Conservation (phyloP, 2,797 vertebrate species). For the Dendrocincla fuliginosa region DNA sequence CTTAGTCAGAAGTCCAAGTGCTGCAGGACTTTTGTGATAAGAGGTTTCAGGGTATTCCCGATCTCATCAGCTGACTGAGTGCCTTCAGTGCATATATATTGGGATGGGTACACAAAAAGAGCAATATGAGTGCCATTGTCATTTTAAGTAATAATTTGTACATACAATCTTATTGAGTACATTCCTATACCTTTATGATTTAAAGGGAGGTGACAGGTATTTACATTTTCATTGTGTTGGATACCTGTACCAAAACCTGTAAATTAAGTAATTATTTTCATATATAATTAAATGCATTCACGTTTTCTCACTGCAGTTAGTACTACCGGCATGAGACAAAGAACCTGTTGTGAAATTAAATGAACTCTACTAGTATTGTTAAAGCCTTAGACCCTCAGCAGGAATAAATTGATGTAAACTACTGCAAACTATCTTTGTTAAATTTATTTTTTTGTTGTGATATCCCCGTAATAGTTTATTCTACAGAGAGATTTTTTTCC, state of each 20-base stretch:
- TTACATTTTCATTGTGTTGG: neutral
- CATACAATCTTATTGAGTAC: neutral
- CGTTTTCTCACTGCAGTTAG: neutral
- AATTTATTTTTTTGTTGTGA: neutral
- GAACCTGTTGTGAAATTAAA: neutral
- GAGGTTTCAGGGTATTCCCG: neutral
- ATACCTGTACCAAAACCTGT: neutral
- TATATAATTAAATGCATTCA: neutral
- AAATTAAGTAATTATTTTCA: neutral
- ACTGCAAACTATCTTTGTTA: neutral
- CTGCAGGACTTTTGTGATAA: neutral
- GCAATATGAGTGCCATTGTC: neutral
- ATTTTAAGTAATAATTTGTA: neutral
- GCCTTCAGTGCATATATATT: neutral
- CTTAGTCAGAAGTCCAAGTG: neutral
- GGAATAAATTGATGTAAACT: neutral
- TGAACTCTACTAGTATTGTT: neutral
- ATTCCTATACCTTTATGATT: neutral
- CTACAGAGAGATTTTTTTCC: neutral
- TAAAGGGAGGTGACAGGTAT: neutral
- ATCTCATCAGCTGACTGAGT: neutral
- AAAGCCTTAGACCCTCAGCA: neutral
- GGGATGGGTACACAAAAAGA: neutral
- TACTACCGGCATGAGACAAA: neutral
- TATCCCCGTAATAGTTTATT: neutral